Evolutionary conservation across 2,888 invertebrate species (phyloP), one percentile per base, ranked within the genome.

Genomic region (Eupithecia abbreviata): DNA sequence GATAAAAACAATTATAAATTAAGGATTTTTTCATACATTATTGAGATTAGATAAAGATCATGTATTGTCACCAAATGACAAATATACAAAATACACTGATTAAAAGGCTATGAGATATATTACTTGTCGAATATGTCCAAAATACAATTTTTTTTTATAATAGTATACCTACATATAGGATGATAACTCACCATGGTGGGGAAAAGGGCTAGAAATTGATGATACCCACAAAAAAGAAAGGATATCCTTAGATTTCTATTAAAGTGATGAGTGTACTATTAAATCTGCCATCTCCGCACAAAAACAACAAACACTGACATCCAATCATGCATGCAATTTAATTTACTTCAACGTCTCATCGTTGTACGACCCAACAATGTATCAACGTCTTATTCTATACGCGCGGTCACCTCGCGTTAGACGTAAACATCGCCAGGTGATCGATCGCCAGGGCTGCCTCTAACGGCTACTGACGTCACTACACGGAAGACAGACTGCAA

Each of bases 391-490:
- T 58, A 58, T 58, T 58, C 55, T 79, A 72, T 71, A 67, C 75
- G 76, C 76, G 79, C 74, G 81, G 82, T 82, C 81, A 79, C 80
- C 78, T 82, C 82, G 81, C 78, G 79, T 84, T 81, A 82, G 74
- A 78, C 79, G 81, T 81, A 81, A 83, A 83, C 83, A 80, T 75
- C 77, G 81, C 84, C 88, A 88, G 87, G 86, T 89, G 86, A 87
- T 86, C 84, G 85, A 86, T 87, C 58, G 62, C 76, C 78, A 82
- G 78, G 80, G 83, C 71, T 81, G 82, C 43, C 82, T 72, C 70
- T 12, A 66, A 66, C 66, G 66, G 66, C 66, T 66, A 43, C 67
- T 68, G 67, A 68, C 67, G 58, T 71, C 47, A 76, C 81, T 77
- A 45, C 67, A 68, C 67, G 67, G n/a, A 62, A 62, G 43, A 68